A percentile compares a stretch with the other conserved stretches of the same genome.
Conservation (phyloP, 2,797 vertebrate species). For the Protosalanx chinensis region DNA sequence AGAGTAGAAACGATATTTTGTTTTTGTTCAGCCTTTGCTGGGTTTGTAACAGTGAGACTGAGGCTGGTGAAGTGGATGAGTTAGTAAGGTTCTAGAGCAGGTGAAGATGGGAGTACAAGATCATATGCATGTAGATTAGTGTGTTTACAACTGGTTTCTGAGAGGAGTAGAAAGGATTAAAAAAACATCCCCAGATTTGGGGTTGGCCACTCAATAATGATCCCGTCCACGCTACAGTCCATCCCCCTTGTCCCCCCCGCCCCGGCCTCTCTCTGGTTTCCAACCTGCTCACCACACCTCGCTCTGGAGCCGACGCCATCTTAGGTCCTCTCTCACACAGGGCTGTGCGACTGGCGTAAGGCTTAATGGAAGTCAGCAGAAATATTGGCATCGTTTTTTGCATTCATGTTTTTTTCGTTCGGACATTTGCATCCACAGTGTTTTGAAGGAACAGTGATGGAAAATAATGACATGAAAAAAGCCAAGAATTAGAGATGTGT, state of each 20-base stretch:
- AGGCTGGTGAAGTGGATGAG: constrained; percentile 39
- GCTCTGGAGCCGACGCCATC: constrained; percentile 36
- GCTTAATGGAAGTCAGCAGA: constrained; percentile 13
- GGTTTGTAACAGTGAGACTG: constrained; percentile 30
- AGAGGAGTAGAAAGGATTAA: constrained; percentile 55
- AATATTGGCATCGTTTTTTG: not conserved
- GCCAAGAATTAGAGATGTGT: not conserved
- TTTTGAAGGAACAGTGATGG: not conserved
- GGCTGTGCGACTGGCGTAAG: constrained; percentile 9
- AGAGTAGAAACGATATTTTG: constrained; percentile 19
- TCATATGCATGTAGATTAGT: constrained; percentile 57
- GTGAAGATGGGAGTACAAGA: constrained; percentile 42
- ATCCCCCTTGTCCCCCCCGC: constrained; percentile 48
- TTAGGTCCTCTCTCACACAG: constrained; percentile 23
- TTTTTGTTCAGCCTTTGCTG: constrained; percentile 26
- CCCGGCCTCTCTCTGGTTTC: constrained; percentile 37
- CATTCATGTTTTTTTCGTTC: constrained; percentile 17
- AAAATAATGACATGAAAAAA: too few relatives aligned
- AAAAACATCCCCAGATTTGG: constrained; percentile 58
- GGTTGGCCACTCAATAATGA: constrained; percentile 55
- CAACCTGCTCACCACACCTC: constrained; percentile 27
- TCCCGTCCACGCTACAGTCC: constrained; percentile 49
- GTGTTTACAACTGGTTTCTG: constrained; percentile 51
- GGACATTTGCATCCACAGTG: not conserved
- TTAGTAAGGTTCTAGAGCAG: constrained; percentile 36